These are phyloP conservation scores for Hypena proboscidalis DNA, from an alignment of 2,888 invertebrate genomes.

Conservation along the genomic window DNA sequence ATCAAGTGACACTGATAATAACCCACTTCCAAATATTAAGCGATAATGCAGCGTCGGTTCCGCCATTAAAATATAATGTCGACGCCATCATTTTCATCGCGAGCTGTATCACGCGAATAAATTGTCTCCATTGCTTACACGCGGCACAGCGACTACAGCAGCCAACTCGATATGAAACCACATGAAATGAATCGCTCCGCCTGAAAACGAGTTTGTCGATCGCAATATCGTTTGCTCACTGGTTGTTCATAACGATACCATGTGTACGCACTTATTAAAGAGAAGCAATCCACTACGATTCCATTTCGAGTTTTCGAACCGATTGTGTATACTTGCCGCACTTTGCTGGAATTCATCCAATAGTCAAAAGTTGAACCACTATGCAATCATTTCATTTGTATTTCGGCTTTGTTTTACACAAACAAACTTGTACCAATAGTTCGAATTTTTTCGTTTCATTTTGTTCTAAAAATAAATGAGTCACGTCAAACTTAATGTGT, in stretches of 20 bases:
- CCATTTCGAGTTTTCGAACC: slow-evolving; percentile 19
- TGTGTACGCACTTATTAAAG: slow-evolving; percentile 42
- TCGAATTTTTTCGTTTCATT: no score
- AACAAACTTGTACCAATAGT: not conserved
- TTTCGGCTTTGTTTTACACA: slow-evolving; percentile 6
- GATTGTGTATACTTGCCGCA: slow-evolving; percentile 19
- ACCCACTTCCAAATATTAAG: no score
- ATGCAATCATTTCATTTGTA: slow-evolving; percentile 12
- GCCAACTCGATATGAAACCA: slow-evolving; percentile 40
- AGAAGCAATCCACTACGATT: slow-evolving; percentile 26
- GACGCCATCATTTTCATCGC: slow-evolving; percentile 27
- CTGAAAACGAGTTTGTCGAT: slow-evolving; percentile 44
- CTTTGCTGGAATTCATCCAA: slow-evolving; percentile 27
- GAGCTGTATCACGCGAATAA: slow-evolving; percentile 30
- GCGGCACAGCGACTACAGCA: slow-evolving; percentile 29
- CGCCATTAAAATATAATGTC: slow-evolving; percentile 12
- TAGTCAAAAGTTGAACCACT: slow-evolving; percentile 14
- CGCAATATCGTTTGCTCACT: slow-evolving; percentile 45
- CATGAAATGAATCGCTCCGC: slow-evolving; percentile 40
- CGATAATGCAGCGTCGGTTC: no score
- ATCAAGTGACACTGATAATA: no score
- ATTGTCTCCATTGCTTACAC: slow-evolving; percentile 41
- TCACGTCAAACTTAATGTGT: no score
- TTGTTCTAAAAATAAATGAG: no score
- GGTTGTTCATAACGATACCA: slow-evolving; percentile 40